phyloP scores from a whole-genome alignment of 2,888 invertebrate species.

The Sphaerophoria taeniata region DNA sequence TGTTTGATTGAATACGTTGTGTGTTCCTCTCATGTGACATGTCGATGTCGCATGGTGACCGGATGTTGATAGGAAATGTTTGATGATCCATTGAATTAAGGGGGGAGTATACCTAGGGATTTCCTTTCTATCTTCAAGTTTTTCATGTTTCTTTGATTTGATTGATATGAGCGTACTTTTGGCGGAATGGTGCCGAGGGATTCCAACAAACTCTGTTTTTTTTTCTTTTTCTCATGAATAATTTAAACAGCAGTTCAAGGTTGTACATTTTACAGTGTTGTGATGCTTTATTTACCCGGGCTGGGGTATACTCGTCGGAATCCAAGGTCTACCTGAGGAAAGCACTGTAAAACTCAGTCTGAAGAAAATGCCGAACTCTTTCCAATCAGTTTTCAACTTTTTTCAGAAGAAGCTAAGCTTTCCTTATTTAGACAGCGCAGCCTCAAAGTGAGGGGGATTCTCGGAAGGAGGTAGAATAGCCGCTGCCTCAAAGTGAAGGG shows the following conservation, averaged over 20 bases:
- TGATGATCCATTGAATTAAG: conserved; percentile 51
- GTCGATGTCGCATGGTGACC: background rate
- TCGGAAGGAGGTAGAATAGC: too few species aligned
- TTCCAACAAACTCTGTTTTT: background rate
- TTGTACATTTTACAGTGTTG: too few species aligned
- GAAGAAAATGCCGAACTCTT: too few species aligned
- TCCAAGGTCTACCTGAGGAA: too few species aligned
- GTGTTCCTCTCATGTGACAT: conserved; percentile 1
- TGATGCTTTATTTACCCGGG: too few species aligned
- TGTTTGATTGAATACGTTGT: conserved; percentile 44
- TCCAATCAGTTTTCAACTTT: too few species aligned
- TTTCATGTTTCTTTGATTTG: conserved; percentile 43
- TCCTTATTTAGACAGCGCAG: too few species aligned
- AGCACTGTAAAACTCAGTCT: too few species aligned
- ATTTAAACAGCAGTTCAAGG: background rate
- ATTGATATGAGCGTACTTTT: conserved; percentile 46
- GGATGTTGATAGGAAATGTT: conserved; percentile 29
- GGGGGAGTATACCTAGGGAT: conserved; percentile 9
- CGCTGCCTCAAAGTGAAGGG: too few species aligned
- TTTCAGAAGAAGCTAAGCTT: too few species aligned
- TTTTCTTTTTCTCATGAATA: conserved; percentile 18
- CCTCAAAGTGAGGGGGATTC: too few species aligned
- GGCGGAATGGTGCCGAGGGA: background rate
- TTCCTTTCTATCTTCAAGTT: background rate
- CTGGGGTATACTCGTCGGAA: too few species aligned